Base-by-base conservation (phyloP, 2,113 vertebrate species). In the Chlamydotis undulata region DNA sequence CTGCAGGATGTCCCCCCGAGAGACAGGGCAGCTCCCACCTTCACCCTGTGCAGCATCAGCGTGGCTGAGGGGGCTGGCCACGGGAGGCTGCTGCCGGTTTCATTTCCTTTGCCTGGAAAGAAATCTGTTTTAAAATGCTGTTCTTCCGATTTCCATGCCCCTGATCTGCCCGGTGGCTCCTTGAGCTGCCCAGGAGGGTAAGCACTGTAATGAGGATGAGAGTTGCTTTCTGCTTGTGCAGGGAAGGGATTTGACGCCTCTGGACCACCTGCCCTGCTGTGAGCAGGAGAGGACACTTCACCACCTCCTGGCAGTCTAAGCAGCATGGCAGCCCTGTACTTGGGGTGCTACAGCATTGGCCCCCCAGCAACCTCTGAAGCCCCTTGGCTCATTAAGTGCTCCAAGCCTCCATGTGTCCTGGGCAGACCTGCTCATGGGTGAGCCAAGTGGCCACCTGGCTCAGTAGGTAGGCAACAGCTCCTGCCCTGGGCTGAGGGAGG, bases 1-100 rank as follows among this genome's bases (percentile, higher is more conserved):
- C 47, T 63, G 37, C 25, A 45, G 25, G 26, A 68, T 2, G 2
- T 37, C 8, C 4, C 3, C 14, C 22, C 0, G 3, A 1, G 2
- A 26, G 25, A 50, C 9, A 19, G 57, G 19, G 39, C 55, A 77
- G 57, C 53, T 73, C 28, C 80, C 16, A 6, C 24, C 56, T n/a
- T 80, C 49, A 37, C 17, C 0, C 0, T 2, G 7, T 5, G 25
- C 59, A 17, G 57, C 61, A 47, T 6, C 13, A 15, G 25, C 0
- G 0, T 10, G 49, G n/a, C 35, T 31, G 60, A 33, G n/a, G n/a
- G 35, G 29, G 13, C 41, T 70, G 76, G 47, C 22, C 10, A 5
- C 12, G 17, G 59, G n/a, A 75, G 19, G 35, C 41, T 68, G 47
- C 47, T 76, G 25, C n/a, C 25, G 15, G 52, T 39, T 81, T 22